A percentile compares a stretch with the other conserved stretches of the same genome.
These are phyloP conservation scores for Promerops cafer DNA, from an alignment of 2,113 vertebrate species.

Conservation along the genomic window DNA sequence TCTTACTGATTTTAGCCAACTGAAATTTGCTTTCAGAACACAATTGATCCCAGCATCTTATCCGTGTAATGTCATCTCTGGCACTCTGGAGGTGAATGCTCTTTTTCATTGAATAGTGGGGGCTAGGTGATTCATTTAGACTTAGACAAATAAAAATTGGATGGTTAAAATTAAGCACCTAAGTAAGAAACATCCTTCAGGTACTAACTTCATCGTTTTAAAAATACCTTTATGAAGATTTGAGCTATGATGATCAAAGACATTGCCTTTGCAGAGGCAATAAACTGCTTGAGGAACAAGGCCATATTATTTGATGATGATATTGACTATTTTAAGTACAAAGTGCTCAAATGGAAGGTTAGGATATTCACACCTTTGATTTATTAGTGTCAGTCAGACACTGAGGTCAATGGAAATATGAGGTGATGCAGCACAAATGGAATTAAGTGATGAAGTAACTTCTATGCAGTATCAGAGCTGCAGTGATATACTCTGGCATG, in stretches of 20 bases:
- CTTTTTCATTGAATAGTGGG: not conserved
- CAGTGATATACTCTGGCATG: not conserved
- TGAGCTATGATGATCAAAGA: not conserved
- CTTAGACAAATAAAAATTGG: not conserved
- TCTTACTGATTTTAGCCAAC: not conserved
- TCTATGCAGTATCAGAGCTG: not conserved
- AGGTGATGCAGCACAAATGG: not conserved
- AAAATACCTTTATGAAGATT: not conserved
- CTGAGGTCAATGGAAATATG: not conserved
- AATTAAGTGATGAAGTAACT: not conserved
- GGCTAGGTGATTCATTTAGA: not conserved
- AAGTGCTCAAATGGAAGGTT: not conserved
- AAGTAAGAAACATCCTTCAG: not conserved
- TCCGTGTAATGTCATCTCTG: not conserved
- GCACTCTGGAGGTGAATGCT: not conserved
- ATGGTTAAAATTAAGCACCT: not conserved
- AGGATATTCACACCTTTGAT: not conserved
- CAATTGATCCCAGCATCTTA: not conserved
- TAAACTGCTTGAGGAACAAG: not conserved
- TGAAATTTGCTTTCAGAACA: not conserved
- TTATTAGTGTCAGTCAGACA: not conserved
- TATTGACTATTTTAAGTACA: not conserved
- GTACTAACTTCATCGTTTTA: not conserved
- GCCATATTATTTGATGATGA: not conserved
- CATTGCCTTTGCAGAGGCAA: not conserved